These are phyloP conservation scores for Ethmia dodecea DNA, from an alignment of 2,888 invertebrate genomes.

Conservation along the genomic window DNA sequence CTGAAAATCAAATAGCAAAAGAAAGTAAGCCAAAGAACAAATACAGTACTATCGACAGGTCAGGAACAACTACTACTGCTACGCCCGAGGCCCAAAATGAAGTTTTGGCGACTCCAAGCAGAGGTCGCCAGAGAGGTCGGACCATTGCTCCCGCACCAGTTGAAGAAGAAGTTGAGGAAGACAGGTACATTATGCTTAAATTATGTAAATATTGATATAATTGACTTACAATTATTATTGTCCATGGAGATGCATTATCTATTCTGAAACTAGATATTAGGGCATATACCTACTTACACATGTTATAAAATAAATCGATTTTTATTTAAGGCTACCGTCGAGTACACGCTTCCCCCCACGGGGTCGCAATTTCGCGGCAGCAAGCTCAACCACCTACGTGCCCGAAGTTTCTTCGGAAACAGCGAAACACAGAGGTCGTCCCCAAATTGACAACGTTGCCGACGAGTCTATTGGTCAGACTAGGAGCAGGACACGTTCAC, in stretches of 20 bases:
- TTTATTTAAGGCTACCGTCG: slow-evolving; percentile 80
- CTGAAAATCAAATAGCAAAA: slow-evolving; percentile 56
- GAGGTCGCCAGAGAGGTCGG: slow-evolving; percentile 70
- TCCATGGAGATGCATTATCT: too few species aligned
- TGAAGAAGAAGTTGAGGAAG: slow-evolving; percentile 73
- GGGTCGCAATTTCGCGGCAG: slow-evolving; percentile 66
- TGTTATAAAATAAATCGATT: slow-evolving; percentile 18
- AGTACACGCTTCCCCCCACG: slow-evolving; percentile 91
- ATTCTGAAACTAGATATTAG: too few species aligned
- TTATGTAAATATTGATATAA: slow-evolving; percentile 1
- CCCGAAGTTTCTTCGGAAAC: slow-evolving; percentile 67
- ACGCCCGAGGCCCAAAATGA: slow-evolving; percentile 82
- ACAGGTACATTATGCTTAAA: slow-evolving; percentile 47
- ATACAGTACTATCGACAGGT: slow-evolving; percentile 76
- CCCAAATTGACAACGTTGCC: slow-evolving; percentile 62
- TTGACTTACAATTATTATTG: not conserved
- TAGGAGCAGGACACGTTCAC: slow-evolving; percentile 77
- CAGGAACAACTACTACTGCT: slow-evolving; percentile 45
- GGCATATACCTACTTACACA: not conserved
- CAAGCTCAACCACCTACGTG: slow-evolving; percentile 68
- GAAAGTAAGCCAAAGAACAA: slow-evolving; percentile 71
- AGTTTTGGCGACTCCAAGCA: slow-evolving; percentile 72
- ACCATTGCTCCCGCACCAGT: slow-evolving; percentile 62
- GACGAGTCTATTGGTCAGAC: slow-evolving; percentile 69
- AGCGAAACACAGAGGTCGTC: slow-evolving; percentile 54